phyloP scores from a whole-genome alignment of 2,797 vertebrate genomes.

The Anas bahamensis region DNA sequence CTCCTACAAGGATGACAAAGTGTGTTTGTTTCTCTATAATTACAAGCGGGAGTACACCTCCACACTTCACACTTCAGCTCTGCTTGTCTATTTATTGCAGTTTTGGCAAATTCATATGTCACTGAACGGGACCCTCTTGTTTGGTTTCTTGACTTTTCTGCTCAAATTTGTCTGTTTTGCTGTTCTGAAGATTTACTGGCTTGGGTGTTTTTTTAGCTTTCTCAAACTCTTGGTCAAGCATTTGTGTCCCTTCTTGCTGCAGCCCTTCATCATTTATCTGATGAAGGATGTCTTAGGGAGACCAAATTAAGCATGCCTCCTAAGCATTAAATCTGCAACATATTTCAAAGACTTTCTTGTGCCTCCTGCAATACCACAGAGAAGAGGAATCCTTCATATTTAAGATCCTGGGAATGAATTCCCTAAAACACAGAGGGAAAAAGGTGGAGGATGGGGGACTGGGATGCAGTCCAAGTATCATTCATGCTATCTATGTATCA shows the following conservation, averaged over 20 bases:
- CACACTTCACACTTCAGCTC: constrained; percentile 41
- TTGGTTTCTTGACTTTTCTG: background rate
- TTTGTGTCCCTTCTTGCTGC: background rate
- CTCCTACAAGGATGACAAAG: constrained; percentile 33
- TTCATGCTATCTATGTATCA: too few species aligned
- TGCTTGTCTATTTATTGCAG: constrained; percentile 45
- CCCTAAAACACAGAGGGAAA: background rate
- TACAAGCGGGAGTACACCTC: constrained; percentile 22
- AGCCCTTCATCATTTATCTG: background rate
- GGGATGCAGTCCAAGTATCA: background rate
- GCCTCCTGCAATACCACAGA: background rate
- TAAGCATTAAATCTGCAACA: background rate
- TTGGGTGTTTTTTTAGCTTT: background rate
- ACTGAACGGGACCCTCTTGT: background rate
- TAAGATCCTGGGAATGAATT: background rate
- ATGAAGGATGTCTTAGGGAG: background rate
- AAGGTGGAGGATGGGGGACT: background rate
- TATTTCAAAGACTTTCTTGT: background rate
- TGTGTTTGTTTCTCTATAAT: constrained; percentile 42
- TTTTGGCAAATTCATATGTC: background rate
- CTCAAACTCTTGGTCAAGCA: background rate
- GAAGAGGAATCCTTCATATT: background rate
- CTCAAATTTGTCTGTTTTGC: background rate
- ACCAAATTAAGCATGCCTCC: background rate
- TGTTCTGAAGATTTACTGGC: background rate